phyloP scores from a whole-genome alignment of 2,888 invertebrate species.

The Chymomyza fuscimana region DNA sequence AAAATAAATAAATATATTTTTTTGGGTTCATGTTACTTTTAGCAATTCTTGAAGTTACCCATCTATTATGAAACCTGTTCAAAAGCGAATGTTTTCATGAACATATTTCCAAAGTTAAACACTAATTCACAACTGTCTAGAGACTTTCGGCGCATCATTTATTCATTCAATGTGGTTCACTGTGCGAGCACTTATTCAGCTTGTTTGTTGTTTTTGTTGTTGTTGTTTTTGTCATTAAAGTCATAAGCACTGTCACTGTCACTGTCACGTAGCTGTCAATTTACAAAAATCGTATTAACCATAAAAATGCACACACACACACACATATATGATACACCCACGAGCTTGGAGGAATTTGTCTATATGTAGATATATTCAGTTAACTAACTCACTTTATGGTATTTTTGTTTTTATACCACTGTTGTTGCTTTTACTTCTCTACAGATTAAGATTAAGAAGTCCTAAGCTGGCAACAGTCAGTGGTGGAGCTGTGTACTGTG shows the following conservation, averaged over 20 bases:
- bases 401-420: slow-evolving; percentile 28
- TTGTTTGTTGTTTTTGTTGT: slow-evolving; percentile 23
- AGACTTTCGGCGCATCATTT: too few relatives aligned
- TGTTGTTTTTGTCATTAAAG: slow-evolving; percentile 63
- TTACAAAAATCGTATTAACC: slow-evolving; percentile 66
- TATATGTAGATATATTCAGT: background rate
- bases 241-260: slow-evolving; percentile 70
- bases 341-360: background rate
- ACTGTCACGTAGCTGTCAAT: slow-evolving; percentile 73
- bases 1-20: too few relatives aligned
- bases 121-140: too few relatives aligned
- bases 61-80: too few relatives aligned
- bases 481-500: background rate
- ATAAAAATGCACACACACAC: slow-evolving; percentile 26
- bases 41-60: too few relatives aligned
- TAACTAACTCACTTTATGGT: slow-evolving; percentile 4
- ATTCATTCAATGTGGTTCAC: background rate
- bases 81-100: too few relatives aligned
- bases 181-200: slow-evolving; percentile 1
- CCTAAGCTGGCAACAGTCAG: background rate
- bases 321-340: background rate
- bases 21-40: too few relatives aligned
- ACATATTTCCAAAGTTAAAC: too few relatives aligned
- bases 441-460: slow-evolving; percentile 10
- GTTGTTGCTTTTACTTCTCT: slow-evolving; percentile 11